Conservation (phyloP, 2,113 vertebrate species). For the Oncorhynchus tshawytscha region DNA sequence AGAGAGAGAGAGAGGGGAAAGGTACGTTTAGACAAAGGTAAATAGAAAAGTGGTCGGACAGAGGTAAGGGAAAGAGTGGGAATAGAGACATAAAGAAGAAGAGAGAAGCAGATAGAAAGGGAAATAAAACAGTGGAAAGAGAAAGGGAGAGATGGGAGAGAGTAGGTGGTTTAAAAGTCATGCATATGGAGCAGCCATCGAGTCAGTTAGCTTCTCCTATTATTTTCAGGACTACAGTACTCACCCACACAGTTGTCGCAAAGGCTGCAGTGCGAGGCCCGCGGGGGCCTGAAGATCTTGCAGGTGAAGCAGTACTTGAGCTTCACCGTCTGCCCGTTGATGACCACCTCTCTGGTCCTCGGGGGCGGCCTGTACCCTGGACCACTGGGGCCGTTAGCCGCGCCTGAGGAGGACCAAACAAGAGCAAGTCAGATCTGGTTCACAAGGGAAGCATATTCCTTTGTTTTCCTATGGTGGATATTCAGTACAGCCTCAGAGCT, state of each 20-base stretch:
- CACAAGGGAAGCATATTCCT: background rate
- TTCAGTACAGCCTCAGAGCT: no score
- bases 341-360: constrained; percentile 89
- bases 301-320: constrained; percentile 96
- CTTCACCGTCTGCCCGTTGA: constrained; percentile 93
- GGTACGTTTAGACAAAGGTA: no score
- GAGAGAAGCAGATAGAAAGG: background rate
- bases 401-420: constrained; percentile 67
- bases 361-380: constrained; percentile 87
- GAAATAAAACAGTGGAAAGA: background rate
- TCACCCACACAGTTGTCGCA: constrained; percentile 97
- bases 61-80: no score
- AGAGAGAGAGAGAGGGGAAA: no score
- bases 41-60: no score
- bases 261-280: constrained; percentile 93
- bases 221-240: constrained; percentile 35
- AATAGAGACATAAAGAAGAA: no score
- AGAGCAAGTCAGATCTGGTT: background rate
- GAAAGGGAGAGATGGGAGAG: background rate
- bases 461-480: background rate
- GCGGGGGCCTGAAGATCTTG: constrained; percentile 93
- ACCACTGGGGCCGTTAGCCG: constrained; percentile 82
- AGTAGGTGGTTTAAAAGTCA: background rate
- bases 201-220: background rate
- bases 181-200: background rate